Conservation (phyloP, 2,888 invertebrate genomes). For the Petrophora chlorosata region DNA sequence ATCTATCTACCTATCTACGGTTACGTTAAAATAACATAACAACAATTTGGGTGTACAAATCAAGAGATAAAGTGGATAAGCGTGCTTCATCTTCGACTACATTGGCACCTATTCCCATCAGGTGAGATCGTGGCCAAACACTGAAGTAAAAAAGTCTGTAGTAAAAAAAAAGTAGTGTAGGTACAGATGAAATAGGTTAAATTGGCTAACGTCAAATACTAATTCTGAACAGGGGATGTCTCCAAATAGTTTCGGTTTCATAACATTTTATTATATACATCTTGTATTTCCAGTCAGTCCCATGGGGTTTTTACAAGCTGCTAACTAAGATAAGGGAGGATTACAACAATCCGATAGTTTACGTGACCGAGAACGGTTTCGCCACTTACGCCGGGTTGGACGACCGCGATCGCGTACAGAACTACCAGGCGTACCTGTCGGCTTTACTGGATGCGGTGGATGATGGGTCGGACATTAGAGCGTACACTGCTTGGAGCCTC, state of each 20-base stretch:
- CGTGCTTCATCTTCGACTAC: no score
- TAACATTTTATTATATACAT: neutral
- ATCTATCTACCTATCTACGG: no score
- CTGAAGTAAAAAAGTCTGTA: no score
- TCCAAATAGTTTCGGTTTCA: neutral
- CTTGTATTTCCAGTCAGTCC: conserved; percentile 47
- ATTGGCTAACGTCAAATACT: no score
- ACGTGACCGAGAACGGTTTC: conserved; percentile 83
- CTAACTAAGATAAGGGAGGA: conserved; percentile 72
- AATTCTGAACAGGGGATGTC: no score
- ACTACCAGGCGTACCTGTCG: conserved; percentile 61
- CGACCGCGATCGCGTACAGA: conserved; percentile 67
- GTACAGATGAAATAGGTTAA: no score
- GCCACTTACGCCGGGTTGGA: conserved; percentile 48
- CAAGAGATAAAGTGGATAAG: no score
- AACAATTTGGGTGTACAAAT: no score
- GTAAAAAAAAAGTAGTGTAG: no score
- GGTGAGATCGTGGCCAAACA: no score
- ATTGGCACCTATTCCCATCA: no score
- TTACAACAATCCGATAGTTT: conserved; percentile 79
- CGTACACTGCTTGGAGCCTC: conserved; percentile 84
- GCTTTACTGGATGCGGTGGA: conserved; percentile 70
- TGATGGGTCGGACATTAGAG: conserved; percentile 68
- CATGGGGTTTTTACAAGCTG: conserved; percentile 82
- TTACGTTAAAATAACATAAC: no score